A percentile compares a stretch with the other conserved stretches of the same genome.
Conservation (phyloP, 2,888 invertebrate species). For the Cephus nigrinus region DNA sequence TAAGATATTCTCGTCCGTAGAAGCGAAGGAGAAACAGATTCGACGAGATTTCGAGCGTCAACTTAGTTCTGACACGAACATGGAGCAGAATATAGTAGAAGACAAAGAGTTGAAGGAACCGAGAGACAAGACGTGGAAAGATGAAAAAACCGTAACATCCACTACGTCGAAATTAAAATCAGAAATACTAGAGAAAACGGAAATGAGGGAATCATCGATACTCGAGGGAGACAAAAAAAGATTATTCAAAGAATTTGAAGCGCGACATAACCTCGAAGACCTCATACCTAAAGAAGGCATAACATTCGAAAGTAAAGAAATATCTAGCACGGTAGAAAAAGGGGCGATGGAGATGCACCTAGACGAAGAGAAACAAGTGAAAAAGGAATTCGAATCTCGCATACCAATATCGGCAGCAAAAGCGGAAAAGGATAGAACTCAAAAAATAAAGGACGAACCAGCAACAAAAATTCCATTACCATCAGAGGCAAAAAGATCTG, state of each 20-base stretch:
- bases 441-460: conserved; percentile 16
- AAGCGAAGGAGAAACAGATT: conserved; percentile 1
- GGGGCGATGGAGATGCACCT: background rate
- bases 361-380: conserved; percentile 18
- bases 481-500: background rate
- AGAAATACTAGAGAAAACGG: background rate
- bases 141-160: background rate
- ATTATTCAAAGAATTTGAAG: background rate
- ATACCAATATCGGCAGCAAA: conserved; percentile 53
- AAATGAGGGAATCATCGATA: background rate
- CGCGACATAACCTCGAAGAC: background rate
- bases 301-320: background rate
- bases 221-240: background rate
- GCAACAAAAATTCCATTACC: background rate
- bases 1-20: background rate
- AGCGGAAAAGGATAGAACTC: conserved; percentile 48
- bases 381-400: conserved; percentile 50
- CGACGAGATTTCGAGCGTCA: conserved; percentile 1
- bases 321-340: background rate
- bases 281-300: background rate
- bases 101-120: background rate
- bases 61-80: background rate
- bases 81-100: conserved; percentile 1
- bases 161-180: background rate
- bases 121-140: background rate